phyloP scores from a whole-genome alignment of 2,888 invertebrate species.

The Amiota minor region DNA sequence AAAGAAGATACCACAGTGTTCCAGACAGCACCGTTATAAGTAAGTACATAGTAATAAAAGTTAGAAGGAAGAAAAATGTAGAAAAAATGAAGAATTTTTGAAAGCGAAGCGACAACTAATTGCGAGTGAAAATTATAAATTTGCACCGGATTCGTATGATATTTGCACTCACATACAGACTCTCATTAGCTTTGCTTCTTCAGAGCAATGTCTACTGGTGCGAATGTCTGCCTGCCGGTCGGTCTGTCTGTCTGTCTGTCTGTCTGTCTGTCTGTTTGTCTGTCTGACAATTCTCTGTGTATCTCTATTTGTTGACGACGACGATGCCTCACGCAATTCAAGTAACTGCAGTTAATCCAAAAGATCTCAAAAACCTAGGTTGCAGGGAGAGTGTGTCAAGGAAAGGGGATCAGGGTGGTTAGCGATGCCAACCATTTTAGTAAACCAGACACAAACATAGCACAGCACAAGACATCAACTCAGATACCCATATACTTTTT shows the following conservation, averaged over 20 bases:
- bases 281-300: background rate
- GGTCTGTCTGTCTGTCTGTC: conserved; percentile 27
- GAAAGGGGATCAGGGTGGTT: background rate
- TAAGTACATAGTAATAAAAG: background rate
- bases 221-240: conserved; percentile 19
- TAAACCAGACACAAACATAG: conserved; percentile 4
- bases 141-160: conserved; percentile 43
- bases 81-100: conserved; percentile 7
- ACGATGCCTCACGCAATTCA: background rate
- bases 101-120: conserved; percentile 54
- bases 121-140: conserved; percentile 62
- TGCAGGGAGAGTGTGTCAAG: background rate
- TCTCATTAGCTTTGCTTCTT: conserved; percentile 65
- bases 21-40: background rate
- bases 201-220: conserved; percentile 33
- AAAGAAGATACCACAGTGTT: background rate
- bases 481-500: no score
- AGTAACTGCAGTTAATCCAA: conserved; percentile 12
- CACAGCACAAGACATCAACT: no score
- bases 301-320: background rate
- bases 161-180: conserved; percentile 45
- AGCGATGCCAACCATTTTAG: background rate
- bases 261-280: background rate
- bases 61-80: background rate
- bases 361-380: background rate